These are phyloP conservation scores for Medauroidea extradentata DNA, from an alignment of 1,140 invertebrate species.

Conservation along the genomic window DNA sequence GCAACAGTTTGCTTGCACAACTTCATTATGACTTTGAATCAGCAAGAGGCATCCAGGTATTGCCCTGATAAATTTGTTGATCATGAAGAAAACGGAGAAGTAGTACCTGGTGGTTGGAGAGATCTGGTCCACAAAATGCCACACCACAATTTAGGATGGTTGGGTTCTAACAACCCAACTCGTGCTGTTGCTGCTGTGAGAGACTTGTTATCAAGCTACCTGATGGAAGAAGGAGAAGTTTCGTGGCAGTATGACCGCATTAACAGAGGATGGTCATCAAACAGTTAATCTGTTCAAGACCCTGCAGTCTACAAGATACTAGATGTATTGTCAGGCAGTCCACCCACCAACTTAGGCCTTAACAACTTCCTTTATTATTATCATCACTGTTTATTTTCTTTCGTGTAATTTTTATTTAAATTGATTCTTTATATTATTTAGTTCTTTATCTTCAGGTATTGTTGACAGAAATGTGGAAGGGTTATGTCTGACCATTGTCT, in stretches of 20 bases:
- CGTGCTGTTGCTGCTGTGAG: background rate
- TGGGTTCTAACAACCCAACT: background rate
- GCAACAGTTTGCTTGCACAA: slow-evolving; percentile 3
- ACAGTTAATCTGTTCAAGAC: no score
- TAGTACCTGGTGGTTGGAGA: background rate
- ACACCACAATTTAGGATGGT: background rate
- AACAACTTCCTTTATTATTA: no score
- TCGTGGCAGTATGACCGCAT: background rate
- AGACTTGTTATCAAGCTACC: background rate
- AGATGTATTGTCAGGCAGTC: no score
- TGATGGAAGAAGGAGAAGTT: background rate
- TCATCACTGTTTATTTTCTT: no score
- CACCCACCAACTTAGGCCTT: no score
- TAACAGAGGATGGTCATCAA: background rate
- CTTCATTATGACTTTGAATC: background rate
- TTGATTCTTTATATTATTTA: no score
- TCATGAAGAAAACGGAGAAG: background rate
- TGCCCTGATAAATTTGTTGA: slow-evolving; percentile 1
- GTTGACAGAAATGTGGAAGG: no score
- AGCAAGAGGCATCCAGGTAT: background rate
- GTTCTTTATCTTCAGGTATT: no score
- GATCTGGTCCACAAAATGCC: background rate
- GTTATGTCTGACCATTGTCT: no score
- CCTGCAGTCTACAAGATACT: no score
- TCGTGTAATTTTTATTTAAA: no score